phyloP scores from a whole-genome alignment of 2,888 invertebrate species.

The Harmothoe impar region DNA sequence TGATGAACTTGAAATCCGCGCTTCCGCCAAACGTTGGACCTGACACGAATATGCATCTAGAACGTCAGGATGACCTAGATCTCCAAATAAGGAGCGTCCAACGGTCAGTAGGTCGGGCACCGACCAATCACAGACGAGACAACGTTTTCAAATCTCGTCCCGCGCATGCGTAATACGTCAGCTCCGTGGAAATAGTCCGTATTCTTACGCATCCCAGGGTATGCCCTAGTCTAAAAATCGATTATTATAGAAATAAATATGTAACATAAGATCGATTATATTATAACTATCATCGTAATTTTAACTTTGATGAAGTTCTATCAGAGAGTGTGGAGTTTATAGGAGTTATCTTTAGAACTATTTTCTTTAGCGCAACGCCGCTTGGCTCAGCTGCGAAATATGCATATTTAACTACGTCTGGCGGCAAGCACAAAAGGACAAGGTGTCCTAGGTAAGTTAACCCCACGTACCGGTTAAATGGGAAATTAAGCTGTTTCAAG shows the following conservation, averaged over 20 bases:
- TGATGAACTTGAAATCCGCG: slow-evolving; percentile 54
- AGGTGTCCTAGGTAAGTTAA: background rate
- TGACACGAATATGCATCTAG: slow-evolving; percentile 54
- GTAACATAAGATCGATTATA: background rate
- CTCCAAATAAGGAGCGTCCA: slow-evolving; percentile 1
- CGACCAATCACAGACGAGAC: background rate
- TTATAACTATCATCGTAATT: background rate
- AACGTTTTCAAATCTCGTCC: background rate
- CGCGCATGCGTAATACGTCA: slow-evolving; percentile 10
- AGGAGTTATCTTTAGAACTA: background rate
- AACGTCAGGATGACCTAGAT: slow-evolving; percentile 32
- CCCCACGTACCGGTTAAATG: no score
- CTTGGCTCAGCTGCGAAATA: background rate
- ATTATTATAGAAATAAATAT: background rate
- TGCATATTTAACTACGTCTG: slow-evolving; percentile 36
- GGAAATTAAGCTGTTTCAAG: no score
- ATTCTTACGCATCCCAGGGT: background rate
- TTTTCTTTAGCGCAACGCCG: background rate
- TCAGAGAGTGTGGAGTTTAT: background rate
- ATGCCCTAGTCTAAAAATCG: background rate
- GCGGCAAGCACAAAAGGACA: slow-evolving; percentile 55
- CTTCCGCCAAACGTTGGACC: slow-evolving; percentile 3
- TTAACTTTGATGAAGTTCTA: background rate
- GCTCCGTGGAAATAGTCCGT: background rate
- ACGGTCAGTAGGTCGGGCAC: slow-evolving; percentile 14